Percentiles rank a stretch among this genome's conserved stretches.
phyloP scores from a whole-genome alignment of 2,797 vertebrate genomes.

The Sebastes reedi region DNA sequence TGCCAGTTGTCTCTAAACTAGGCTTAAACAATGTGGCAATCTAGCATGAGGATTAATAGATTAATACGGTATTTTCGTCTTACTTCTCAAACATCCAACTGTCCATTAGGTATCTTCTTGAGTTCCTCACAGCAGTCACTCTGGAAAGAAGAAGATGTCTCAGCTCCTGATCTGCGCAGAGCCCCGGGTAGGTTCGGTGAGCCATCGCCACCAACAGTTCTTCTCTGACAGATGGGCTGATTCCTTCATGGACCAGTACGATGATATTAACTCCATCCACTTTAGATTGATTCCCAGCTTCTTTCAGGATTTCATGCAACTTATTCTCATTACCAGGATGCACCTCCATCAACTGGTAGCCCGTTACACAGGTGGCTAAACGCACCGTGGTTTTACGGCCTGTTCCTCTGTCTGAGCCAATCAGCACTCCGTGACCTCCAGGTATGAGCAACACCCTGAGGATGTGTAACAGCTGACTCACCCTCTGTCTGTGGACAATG shows the following conservation, averaged over 20 bases:
- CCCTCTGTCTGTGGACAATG: constrained; percentile 68
- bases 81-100: constrained; percentile 79
- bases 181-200: constrained; percentile 75
- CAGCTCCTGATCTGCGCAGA: constrained; percentile 76
- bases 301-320: constrained; percentile 73
- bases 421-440: constrained; percentile 83
- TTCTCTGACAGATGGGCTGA: constrained; percentile 68
- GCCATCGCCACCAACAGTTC: constrained; percentile 79
- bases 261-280: constrained; percentile 62
- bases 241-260: constrained; percentile 80
- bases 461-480: constrained; percentile 81
- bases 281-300: constrained; percentile 74
- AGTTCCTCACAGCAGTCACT: constrained; percentile 47
- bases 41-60: neutral
- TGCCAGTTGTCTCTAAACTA: neutral
- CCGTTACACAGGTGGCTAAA: constrained; percentile 77
- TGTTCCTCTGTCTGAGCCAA: constrained; percentile 72
- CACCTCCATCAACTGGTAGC: constrained; percentile 78
- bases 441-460: constrained; percentile 81
- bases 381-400: constrained; percentile 83
- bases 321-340: constrained; percentile 67
- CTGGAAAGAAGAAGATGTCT: constrained; percentile 62
- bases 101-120: constrained; percentile 60
- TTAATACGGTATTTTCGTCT: constrained; percentile 31
- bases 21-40: neutral